Evolutionary conservation across 2,888 invertebrate genomes (phyloP).

Genomic region (Noctua comes): DNA sequence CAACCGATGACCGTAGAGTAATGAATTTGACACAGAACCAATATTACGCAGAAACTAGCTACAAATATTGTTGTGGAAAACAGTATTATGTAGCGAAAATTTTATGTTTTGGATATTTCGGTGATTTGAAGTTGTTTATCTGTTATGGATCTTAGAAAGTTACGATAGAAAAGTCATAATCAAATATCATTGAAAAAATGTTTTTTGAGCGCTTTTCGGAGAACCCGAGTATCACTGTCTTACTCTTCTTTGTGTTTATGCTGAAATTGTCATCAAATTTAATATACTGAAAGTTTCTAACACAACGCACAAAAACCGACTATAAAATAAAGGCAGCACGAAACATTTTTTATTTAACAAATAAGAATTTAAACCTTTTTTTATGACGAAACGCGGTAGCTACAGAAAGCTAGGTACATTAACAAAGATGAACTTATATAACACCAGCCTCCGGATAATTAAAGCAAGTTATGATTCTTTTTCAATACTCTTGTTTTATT

Average conservation of each 20-base stretch:
- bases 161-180: neutral
- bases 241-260: too few relatives aligned
- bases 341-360: constrained; percentile 7
- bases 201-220: too few relatives aligned
- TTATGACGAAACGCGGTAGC: constrained; percentile 42
- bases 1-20: constrained; percentile 65
- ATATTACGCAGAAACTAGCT: constrained; percentile 30
- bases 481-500: constrained; percentile 71
- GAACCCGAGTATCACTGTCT: too few relatives aligned
- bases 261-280: too few relatives aligned
- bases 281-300: neutral
- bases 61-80: constrained; percentile 34
- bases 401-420: constrained; percentile 51
- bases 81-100: constrained; percentile 13
- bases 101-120: constrained; percentile 22
- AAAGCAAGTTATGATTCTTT: constrained; percentile 65
- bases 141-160: neutral
- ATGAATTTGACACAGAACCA: constrained; percentile 65
- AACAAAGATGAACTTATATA: constrained; percentile 62
- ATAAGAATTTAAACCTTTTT: constrained; percentile 16
- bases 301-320: neutral
- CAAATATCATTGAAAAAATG: neutral
- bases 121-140: constrained; percentile 4
- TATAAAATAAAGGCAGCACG: constrained; percentile 4
- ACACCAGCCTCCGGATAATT: constrained; percentile 67